Conservation (phyloP, 2,888 invertebrate genomes). For the Pseudococcus jackbeardsleyi region DNA sequence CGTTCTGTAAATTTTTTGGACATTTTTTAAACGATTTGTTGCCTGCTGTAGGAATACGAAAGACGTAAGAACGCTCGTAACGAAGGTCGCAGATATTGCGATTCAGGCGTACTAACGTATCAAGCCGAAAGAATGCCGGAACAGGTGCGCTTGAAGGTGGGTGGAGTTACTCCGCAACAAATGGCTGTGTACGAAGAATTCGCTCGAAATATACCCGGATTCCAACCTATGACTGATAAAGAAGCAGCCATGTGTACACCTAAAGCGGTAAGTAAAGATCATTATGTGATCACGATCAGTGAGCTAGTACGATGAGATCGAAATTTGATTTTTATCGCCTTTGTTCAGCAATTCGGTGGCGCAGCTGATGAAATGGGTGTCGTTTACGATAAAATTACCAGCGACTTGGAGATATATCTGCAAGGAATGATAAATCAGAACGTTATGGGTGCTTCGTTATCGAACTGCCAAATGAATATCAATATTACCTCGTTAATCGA, state of each 20-base stretch:
- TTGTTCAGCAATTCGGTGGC: conserved; percentile 66
- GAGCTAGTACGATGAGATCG: background rate
- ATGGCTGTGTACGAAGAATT: conserved; percentile 98
- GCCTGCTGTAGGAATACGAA: conserved; percentile 80
- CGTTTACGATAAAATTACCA: conserved; percentile 81
- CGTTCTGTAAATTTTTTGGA: background rate
- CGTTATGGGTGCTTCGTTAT: conserved; percentile 68
- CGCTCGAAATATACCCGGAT: conserved; percentile 95
- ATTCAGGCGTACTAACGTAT: conserved; percentile 87
- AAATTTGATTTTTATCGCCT: background rate
- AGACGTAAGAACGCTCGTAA: conserved; percentile 88
- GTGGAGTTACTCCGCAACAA: conserved; percentile 84
- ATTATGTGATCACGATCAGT: background rate
- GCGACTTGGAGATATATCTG: conserved; percentile 85
- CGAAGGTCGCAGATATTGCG: conserved; percentile 92
- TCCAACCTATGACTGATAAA: conserved; percentile 85
- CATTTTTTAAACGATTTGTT: background rate
- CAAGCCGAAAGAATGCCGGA: conserved; percentile 96
- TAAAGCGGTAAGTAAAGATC: conserved; percentile 73
- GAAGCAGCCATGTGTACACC: conserved; percentile 84
- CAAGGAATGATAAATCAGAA: conserved; percentile 73
- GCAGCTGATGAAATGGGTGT: conserved; percentile 82
- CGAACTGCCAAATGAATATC: conserved; percentile 76
- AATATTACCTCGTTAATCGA: conserved; percentile 85
- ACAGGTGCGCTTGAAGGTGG: conserved; percentile 89